These are phyloP conservation scores for Leptonema lineaticorne DNA, from an alignment of 1,140 invertebrate species.

Conservation along the genomic window DNA sequence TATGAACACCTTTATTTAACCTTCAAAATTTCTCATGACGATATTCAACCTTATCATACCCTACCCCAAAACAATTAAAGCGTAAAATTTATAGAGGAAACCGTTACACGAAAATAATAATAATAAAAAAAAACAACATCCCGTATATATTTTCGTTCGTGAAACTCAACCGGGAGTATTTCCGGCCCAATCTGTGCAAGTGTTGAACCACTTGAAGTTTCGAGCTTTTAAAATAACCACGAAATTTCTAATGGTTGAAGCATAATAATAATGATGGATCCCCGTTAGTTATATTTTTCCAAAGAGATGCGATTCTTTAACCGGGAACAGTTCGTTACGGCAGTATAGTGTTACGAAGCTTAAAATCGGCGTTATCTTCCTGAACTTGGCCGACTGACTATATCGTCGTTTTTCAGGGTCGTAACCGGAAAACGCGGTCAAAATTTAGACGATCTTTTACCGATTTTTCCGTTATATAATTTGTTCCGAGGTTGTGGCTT, in stretches of 20 bases:
- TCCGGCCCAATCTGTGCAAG: background rate
- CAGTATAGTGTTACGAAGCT: background rate
- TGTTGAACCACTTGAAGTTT: background rate
- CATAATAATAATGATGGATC: too few species aligned
- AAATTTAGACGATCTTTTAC: too few species aligned
- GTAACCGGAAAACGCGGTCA: background rate
- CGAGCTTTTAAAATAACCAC: background rate
- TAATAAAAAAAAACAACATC: background rate
- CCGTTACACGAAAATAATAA: background rate
- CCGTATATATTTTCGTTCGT: background rate
- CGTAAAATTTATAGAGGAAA: background rate
- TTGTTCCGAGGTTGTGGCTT: too few species aligned
- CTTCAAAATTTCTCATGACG: too few species aligned
- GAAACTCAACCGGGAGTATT: background rate
- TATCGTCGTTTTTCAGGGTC: background rate
- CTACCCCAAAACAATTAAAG: too few species aligned
- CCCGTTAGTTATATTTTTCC: too few species aligned
- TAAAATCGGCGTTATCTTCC: constrained; percentile 18
- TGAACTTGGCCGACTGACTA: constrained; percentile 26
- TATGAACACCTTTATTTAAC: too few species aligned
- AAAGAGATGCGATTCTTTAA: too few species aligned
- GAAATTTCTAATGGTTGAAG: background rate
- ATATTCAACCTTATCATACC: too few species aligned
- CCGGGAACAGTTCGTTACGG: constrained; percentile 7
- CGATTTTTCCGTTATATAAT: too few species aligned